These are phyloP conservation scores for Vultur gryphus DNA, from an alignment of 2,797 vertebrate species.

Conservation along the genomic window DNA sequence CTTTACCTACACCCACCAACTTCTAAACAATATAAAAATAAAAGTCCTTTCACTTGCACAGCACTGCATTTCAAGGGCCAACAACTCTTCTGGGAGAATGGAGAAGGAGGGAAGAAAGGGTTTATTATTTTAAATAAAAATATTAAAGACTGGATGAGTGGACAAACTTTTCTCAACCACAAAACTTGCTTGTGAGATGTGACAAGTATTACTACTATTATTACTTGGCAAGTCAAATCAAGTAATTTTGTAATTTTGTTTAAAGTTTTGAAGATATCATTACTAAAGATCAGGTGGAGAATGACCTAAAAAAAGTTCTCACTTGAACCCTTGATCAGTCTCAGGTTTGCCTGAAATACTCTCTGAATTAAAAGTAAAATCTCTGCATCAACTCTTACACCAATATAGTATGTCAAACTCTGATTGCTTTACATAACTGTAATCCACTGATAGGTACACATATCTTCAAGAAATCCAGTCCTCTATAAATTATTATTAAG, in stretches of 20 bases:
- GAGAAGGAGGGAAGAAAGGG: not conserved
- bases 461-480: not conserved
- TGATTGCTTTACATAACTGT: not conserved
- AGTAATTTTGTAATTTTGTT: not conserved
- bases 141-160: accelerated
- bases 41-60: not conserved
- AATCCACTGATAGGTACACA: not conserved
- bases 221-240: not conserved
- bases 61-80: not conserved
- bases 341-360: not conserved
- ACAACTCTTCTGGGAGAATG: not conserved
- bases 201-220: not conserved
- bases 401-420: not conserved
- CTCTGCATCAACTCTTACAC: not conserved
- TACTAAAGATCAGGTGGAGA: not conserved
- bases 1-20: not conserved
- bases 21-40: not conserved
- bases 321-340: not conserved
- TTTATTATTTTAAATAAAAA: not conserved
- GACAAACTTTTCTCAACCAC: not conserved
- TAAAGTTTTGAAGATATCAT: not conserved
- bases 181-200: not conserved
- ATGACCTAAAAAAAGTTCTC: not conserved
- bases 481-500: not conserved
- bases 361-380: not conserved